phyloP scores from a whole-genome alignment of 2,797 vertebrate species.

The Melanotaenia maccullochi region DNA sequence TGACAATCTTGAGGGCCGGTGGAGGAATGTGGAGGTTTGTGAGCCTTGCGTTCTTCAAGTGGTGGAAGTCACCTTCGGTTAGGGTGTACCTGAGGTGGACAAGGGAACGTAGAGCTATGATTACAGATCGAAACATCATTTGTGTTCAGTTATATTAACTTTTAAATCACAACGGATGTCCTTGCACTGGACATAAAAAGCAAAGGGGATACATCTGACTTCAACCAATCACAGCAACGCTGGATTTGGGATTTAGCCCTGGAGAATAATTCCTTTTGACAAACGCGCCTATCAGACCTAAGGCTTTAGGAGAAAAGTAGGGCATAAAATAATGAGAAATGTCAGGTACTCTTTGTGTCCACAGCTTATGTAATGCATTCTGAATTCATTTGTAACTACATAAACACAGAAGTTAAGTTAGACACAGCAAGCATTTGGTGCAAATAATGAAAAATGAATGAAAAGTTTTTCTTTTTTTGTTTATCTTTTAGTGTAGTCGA shows the following conservation, averaged over 20 bases:
- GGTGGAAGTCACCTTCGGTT: constrained; percentile 97
- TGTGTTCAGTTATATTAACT: not conserved
- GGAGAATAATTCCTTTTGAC: constrained; percentile 33
- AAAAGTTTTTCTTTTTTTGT: not conserved
- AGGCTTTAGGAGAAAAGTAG: constrained; percentile 45
- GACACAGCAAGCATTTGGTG: not conserved
- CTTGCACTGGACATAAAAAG: constrained; percentile 16
- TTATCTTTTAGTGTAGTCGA: not conserved
- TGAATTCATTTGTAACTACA: constrained; percentile 38
- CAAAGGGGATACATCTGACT: constrained; percentile 31
- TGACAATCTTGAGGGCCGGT: constrained; percentile 91
- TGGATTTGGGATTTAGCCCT: constrained; percentile 32
- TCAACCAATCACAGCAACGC: constrained; percentile 19
- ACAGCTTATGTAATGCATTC: constrained; percentile 35
- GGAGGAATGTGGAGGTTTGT: constrained; percentile 92
- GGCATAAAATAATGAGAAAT: constrained; percentile 35
- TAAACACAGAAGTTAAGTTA: not conserved
- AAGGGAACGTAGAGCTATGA: not conserved
- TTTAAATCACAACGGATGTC: constrained; percentile 5
- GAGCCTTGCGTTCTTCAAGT: constrained; percentile 96
- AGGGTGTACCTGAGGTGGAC: constrained; percentile 89
- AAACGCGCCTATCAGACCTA: constrained; percentile 38
- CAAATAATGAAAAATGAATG: not conserved
- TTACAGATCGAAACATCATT: not conserved
- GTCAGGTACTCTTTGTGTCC: constrained; percentile 23